These are phyloP conservation scores for Centropus unirufus DNA, from an alignment of 2,113 vertebrate species.

Conservation along the genomic window DNA sequence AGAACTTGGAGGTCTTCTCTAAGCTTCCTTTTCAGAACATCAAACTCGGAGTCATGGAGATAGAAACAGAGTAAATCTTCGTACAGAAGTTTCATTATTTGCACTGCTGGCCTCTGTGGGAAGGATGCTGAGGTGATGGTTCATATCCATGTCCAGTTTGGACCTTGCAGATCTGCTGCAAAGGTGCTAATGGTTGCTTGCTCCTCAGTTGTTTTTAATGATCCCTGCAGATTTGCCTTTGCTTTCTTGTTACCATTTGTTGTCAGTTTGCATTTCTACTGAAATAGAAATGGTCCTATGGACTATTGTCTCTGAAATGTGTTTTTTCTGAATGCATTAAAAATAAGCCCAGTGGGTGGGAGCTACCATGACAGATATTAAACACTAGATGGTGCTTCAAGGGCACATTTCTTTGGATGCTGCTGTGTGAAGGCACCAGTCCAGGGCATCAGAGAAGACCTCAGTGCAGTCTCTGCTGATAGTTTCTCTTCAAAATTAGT, in stretches of 20 bases:
- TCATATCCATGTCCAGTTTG: not conserved
- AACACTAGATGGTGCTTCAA: conserved; percentile 34
- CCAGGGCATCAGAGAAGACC: not conserved
- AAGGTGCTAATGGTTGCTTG: not conserved
- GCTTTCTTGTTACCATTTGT: not conserved
- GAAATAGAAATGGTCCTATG: not conserved
- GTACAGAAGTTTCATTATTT: not conserved
- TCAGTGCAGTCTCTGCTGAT: not conserved
- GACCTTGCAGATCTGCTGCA: not conserved
- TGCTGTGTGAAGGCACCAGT: not conserved
- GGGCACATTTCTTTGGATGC: not conserved
- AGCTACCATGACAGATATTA: not conserved
- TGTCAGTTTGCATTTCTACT: not conserved
- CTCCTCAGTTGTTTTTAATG: not conserved
- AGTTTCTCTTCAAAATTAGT: not conserved
- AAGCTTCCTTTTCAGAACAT: not conserved
- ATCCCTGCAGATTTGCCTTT: not conserved
- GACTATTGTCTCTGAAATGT: not conserved
- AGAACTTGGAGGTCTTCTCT: not conserved
- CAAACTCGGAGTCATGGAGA: not conserved
- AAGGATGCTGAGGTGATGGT: not conserved
- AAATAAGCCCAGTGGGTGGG: not conserved
- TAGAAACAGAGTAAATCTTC: not conserved
- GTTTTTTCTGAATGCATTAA: not conserved
- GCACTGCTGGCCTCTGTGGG: not conserved